Evolutionary conservation across 2,797 vertebrate species (phyloP), one percentile per base, ranked within the genome.

Genomic region (Cyclura pinguis): DNA sequence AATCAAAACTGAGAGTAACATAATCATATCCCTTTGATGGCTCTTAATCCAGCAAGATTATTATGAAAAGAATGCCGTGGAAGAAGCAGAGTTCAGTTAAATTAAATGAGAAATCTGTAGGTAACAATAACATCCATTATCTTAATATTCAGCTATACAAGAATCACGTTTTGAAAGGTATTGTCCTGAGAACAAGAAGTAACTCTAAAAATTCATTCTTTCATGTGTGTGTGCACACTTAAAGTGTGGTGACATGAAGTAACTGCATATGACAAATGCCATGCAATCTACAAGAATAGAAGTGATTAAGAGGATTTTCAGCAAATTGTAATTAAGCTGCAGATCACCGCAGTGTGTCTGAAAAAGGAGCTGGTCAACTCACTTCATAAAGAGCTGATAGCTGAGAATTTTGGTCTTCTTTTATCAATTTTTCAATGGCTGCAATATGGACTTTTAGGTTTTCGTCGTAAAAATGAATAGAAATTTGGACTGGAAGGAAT

Each of bases 371-470:
- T 83, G 94, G 93, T 74, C 42, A 93, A 93, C 93, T 88, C 59
- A 82, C 94, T 96, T 96, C 95, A 95, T 95, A 87, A 95, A 94
- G 94, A 94, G 94, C 94, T 90, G 57, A 93, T 94, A 96, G 94
- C 91, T 95, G 94, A 94, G 92, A 90, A 84, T 94, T 93, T 93
- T 93, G 92, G 67, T 96, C 94, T 96, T 22, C 91, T 95, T 96
- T 96, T 93, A 95, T 94, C 95, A 93, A 94, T 95, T 89, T 0
- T 92, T 93, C 94, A 95, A 93, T 92, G 20, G 0, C 67, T 92
- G 88, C 57, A 89, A 74, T 22, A 62, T 22, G 42, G 6, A 87
- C 92, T 57, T 88, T 93, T 35, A 69, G 47, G 77, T 29, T 7
- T 76, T 91, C 72, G 50, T n/a, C 83, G 64, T 35, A 69, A 92